phyloP scores from a whole-genome alignment of 2,888 invertebrate genomes.

The Lamproptera curius region DNA sequence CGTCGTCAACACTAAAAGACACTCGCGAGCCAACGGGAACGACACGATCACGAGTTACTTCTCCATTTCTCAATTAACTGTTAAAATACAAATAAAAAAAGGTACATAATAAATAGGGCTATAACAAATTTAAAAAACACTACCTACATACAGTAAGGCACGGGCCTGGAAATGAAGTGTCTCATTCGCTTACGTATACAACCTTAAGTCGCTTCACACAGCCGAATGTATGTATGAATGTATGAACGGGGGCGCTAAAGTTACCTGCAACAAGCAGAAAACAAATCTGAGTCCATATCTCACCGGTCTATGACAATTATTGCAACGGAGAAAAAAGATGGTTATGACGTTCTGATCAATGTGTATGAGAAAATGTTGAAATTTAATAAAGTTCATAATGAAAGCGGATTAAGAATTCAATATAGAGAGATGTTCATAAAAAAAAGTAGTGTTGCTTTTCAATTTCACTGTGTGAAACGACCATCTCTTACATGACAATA shows the following conservation, averaged over 20 bases:
- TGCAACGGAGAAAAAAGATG: too few species aligned
- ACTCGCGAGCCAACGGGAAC: slow-evolving; percentile 5
- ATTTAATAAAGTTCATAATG: too few species aligned
- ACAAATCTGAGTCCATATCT: not conserved
- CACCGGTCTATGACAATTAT: too few species aligned
- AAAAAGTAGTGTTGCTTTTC: too few species aligned
- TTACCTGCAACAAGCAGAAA: slow-evolving; percentile 18
- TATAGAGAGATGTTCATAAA: too few species aligned
- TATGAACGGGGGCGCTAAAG: slow-evolving; percentile 11
- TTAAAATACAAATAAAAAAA: slow-evolving; percentile 10
- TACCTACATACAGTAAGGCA: slow-evolving; percentile 39
- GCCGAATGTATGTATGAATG: slow-evolving; percentile 9
- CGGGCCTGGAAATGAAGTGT: slow-evolving; percentile 28
- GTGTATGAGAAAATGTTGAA: too few species aligned
- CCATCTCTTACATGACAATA: not conserved
- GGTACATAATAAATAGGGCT: slow-evolving; percentile 19
- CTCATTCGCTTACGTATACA: slow-evolving; percentile 12
- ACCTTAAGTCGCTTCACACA: slow-evolving; percentile 17
- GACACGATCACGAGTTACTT: slow-evolving; percentile 6
- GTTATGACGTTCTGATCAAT: too few species aligned
- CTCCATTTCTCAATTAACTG: too few species aligned
- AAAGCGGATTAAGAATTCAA: too few species aligned
- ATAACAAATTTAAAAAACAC: slow-evolving; percentile 25
- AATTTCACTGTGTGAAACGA: slow-evolving; percentile 3
- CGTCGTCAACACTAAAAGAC: slow-evolving; percentile 11